Evolutionary conservation across 2,888 invertebrate species (phyloP).

Genomic region (Tipula unca): DNA sequence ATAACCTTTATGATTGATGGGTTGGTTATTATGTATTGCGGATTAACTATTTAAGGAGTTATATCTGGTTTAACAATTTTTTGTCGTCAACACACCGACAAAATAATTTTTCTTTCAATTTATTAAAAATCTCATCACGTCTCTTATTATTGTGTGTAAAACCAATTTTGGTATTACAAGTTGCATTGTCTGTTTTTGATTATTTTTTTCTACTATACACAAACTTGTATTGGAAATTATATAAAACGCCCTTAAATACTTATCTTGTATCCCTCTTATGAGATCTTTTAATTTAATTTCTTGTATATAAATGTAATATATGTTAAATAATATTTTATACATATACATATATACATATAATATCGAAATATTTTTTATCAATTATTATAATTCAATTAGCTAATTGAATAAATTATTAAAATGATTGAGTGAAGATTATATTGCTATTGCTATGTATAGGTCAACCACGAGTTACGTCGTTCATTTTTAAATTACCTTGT

Average conservation of each 20-base stretch:
- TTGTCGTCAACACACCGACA: slow-evolving; percentile 8
- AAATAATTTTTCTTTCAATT: not conserved
- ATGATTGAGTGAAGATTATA: not conserved
- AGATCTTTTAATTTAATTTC: not conserved
- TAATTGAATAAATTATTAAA: not conserved
- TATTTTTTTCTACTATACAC: not conserved
- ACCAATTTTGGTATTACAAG: slow-evolving; percentile 4
- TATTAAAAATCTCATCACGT: not conserved
- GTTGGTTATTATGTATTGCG: not conserved
- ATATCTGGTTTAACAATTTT: not conserved
- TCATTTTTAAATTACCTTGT: not conserved
- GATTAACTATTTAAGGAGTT: not conserved
- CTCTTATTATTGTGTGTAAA: not conserved
- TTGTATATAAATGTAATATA: not conserved
- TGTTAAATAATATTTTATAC: not conserved
- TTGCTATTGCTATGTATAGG: not conserved
- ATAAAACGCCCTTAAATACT: not conserved
- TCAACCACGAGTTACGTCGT: not conserved
- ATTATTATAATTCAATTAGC: not conserved
- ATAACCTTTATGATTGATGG: not conserved
- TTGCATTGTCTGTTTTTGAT: not conserved
- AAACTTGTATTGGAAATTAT: not conserved
- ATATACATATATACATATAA: too few relatives aligned
- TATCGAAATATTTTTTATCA: not conserved
- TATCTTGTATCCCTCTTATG: not conserved